Percentiles rank a stretch among this genome's conserved stretches.
phyloP scores from a whole-genome alignment of 2,888 invertebrate genomes.

The Anorthoa munda region DNA sequence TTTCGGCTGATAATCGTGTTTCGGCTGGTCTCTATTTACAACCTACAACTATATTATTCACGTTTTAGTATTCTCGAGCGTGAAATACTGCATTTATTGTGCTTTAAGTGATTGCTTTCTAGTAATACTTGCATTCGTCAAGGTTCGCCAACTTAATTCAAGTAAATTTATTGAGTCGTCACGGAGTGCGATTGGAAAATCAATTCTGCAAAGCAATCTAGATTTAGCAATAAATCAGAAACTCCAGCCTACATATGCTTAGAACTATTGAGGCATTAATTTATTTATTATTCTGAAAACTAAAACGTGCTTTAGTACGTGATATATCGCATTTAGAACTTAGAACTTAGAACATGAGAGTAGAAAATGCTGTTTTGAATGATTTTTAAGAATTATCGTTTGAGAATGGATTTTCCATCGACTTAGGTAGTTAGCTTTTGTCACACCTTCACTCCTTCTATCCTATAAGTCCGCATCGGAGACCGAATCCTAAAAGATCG shows the following conservation, averaged over 20 bases:
- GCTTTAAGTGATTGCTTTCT: too few species aligned
- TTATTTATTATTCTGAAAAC: neutral
- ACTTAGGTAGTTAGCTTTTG: neutral
- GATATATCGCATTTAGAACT: too few species aligned
- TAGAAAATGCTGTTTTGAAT: too few species aligned
- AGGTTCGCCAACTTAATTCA: constrained; percentile 1
- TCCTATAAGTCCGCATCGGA: too few species aligned
- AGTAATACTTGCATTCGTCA: neutral
- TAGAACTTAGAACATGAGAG: too few species aligned
- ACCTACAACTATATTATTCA: neutral
- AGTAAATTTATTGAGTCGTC: constrained; percentile 6
- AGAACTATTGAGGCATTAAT: neutral
- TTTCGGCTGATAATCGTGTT: neutral
- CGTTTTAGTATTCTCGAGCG: neutral
- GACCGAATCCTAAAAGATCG: too few species aligned
- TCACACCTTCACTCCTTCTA: too few species aligned
- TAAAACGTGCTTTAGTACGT: neutral
- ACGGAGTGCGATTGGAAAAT: constrained; percentile 1
- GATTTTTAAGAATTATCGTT: neutral
- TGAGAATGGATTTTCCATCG: neutral
- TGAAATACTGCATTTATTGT: too few species aligned
- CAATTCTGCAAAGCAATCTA: constrained; percentile 26
- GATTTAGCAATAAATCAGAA: constrained; percentile 37
- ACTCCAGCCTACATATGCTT: neutral
- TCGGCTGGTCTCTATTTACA: too few species aligned